A percentile compares a stretch with the other conserved stretches of the same genome.
These are phyloP conservation scores for Cynodonichthys magdalenae DNA, from an alignment of 2,797 vertebrate species.

Conservation along the genomic window DNA sequence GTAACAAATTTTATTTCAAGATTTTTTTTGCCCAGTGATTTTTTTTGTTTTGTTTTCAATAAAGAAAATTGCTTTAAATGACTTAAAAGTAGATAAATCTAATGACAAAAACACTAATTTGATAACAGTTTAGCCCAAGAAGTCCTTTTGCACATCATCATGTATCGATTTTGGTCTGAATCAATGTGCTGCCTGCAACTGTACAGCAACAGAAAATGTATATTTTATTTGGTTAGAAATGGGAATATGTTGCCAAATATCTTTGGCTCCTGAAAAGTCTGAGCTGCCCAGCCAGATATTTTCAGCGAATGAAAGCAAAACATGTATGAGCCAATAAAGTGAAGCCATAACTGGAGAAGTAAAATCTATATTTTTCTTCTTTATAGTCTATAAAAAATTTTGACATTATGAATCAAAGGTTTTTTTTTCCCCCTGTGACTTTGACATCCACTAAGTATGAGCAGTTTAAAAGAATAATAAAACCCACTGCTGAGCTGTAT, in stretches of 20 bases:
- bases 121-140: neutral
- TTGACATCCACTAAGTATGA: neutral
- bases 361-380: neutral
- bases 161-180: conserved; percentile 2
- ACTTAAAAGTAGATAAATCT: conserved; percentile 1
- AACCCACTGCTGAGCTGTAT: too few relatives aligned
- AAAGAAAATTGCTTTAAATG: neutral
- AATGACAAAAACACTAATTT: conserved; percentile 2
- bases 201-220: neutral
- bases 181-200: conserved; percentile 1
- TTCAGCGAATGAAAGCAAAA: neutral
- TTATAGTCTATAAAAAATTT: neutral
- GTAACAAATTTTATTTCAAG: neutral
- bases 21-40: neutral
- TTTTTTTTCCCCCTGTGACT: neutral
- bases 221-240: neutral
- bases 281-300: neutral
- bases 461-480: too few relatives aligned
- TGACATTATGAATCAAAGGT: neutral
- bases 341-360: neutral
- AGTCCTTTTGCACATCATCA: neutral
- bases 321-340: neutral
- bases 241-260: neutral
- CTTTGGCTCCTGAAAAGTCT: neutral
- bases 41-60: neutral